Conservation (phyloP, 2,113 vertebrate species). For the Cololabis saira region DNA sequence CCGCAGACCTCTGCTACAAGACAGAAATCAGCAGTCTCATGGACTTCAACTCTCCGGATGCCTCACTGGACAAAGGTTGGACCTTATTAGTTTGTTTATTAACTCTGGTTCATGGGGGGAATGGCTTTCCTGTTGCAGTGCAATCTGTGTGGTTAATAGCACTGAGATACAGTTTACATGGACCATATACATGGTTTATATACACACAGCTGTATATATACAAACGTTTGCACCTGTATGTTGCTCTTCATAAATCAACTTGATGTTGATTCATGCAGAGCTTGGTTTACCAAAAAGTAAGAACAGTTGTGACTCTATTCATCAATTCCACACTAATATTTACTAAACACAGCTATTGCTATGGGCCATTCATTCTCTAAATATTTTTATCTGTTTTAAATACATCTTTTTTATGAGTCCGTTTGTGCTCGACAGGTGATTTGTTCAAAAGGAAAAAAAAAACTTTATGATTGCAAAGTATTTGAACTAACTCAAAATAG, state of each 20-base stretch:
- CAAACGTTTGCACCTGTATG: background rate
- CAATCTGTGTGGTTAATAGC: background rate
- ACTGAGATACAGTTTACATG: background rate
- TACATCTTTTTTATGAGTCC: background rate
- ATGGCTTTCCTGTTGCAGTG: background rate
- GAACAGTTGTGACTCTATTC: background rate
- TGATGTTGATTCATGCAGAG: too few relatives aligned
- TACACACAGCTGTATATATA: background rate
- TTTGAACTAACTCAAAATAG: too few relatives aligned
- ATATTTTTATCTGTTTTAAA: conserved; percentile 5
- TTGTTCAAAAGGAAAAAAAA: too few relatives aligned
- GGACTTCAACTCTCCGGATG: conserved; percentile 81
- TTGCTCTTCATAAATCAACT: too few relatives aligned
- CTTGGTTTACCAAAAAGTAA: background rate
- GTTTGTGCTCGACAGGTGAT: background rate
- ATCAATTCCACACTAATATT: conserved; percentile 1
- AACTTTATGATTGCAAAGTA: too few relatives aligned
- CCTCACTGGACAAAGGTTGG: conserved; percentile 83
- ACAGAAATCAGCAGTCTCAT: conserved; percentile 82
- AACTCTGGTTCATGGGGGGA: background rate
- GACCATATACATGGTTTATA: background rate
- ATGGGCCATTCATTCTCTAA: background rate
- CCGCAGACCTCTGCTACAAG: conserved; percentile 78
- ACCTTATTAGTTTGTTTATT: background rate
- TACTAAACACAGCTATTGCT: background rate